Percentiles rank a stretch among this genome's conserved stretches.
Conservation (phyloP, 1,140 invertebrate genomes). For the Druon quercuslanigerum region DNA sequence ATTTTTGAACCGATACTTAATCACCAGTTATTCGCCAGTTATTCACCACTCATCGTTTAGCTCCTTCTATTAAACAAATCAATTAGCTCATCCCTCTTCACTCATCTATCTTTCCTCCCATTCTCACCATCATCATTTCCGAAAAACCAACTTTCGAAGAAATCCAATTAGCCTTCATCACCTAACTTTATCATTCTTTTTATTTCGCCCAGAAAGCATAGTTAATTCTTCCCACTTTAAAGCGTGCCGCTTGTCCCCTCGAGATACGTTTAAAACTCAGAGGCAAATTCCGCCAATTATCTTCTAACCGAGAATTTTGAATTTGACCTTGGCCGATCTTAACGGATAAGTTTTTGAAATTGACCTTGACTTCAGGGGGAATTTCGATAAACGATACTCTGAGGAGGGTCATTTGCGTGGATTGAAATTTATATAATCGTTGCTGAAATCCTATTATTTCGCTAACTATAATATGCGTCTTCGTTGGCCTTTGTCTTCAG, state of each 20-base stretch:
- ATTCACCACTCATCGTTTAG: background rate
- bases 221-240: conserved; percentile 26
- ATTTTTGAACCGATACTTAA: background rate
- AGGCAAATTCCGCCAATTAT: background rate
- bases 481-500: conserved; percentile 9
- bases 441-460: background rate
- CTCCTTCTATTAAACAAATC: conserved; percentile 15
- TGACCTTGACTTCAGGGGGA: background rate
- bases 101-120: background rate
- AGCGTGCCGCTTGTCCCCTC: conserved; percentile 29
- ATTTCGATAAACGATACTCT: background rate
- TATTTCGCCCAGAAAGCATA: background rate
- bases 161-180: conserved; percentile 30
- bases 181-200: conserved; percentile 12
- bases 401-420: background rate
- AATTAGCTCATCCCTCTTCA: conserved; percentile 6
- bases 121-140: background rate
- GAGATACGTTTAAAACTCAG: background rate
- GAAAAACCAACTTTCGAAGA: conserved; percentile 25
- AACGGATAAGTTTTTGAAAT: background rate
- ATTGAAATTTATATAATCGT: conserved; percentile 2
- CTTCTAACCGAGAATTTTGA: background rate
- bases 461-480: conserved; percentile 12
- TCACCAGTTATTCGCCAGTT: background rate
- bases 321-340: background rate